Evolutionary conservation across 2,797 vertebrate genomes (phyloP).

Genomic region (Acanthiza pusilla): DNA sequence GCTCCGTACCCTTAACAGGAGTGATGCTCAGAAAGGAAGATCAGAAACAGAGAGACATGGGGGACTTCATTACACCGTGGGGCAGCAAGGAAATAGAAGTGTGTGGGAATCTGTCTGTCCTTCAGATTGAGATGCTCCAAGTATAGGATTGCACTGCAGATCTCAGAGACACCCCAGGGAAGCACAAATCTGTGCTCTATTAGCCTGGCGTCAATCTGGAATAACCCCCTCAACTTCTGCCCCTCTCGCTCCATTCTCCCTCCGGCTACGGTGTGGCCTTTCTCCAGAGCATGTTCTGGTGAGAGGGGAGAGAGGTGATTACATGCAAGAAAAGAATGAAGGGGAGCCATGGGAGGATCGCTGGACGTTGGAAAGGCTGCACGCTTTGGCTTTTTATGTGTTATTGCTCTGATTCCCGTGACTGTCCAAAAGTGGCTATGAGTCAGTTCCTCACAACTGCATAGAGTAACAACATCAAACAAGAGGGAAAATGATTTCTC

Average conservation of each 20-base stretch:
- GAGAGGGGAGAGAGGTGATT: slow-evolving; percentile 3
- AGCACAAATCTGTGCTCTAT: neutral
- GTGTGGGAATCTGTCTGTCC: neutral
- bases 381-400: slow-evolving; percentile 41
- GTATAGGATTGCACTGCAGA: neutral
- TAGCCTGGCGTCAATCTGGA: neutral
- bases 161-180: neutral
- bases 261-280: neutral
- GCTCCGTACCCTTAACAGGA: neutral
- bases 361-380: neutral
- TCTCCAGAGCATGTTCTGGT: slow-evolving; percentile 9
- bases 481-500: slow-evolving; percentile 48
- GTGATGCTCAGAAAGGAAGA: neutral
- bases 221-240: neutral
- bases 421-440: slow-evolving; percentile 36
- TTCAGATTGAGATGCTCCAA: neutral
- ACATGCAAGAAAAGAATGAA: slow-evolving; percentile 21
- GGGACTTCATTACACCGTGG: neutral
- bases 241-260: neutral
- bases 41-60: fast-evolving
- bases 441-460: slow-evolving; percentile 52
- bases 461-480: slow-evolving; percentile 51
- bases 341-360: neutral
- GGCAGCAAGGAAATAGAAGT: neutral
- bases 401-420: slow-evolving; percentile 25